These are phyloP conservation scores for Halichondria panicea DNA, from an alignment of 37 sponge, comb jelly and placozoan genomes.

Conservation along the genomic window DNA sequence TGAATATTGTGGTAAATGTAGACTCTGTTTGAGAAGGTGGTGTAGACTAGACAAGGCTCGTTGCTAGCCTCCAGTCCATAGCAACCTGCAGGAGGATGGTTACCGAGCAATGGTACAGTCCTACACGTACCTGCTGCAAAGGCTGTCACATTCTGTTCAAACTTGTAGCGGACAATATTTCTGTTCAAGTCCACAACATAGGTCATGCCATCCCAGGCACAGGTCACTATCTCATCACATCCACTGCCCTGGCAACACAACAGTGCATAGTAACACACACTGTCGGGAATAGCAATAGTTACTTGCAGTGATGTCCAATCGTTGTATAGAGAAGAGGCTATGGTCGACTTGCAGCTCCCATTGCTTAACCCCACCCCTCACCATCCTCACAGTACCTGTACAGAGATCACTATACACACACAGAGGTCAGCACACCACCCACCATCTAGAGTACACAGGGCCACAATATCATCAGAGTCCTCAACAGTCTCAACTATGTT, in stretches of 20 bases:
- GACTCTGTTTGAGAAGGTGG: constrained; percentile 62
- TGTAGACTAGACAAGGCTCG: constrained; percentile 68
- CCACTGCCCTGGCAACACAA: constrained; percentile 51
- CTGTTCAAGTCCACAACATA: constrained; percentile 68
- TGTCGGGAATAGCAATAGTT: background rate
- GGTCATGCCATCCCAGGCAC: constrained; percentile 86
- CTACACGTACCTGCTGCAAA: constrained; percentile 58
- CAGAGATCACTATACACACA: no score
- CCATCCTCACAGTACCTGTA: constrained; percentile 40
- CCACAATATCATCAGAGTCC: constrained; percentile 12
- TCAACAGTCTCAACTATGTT: constrained; percentile 1
- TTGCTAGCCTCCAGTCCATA: constrained; percentile 53
- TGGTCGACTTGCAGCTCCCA: constrained; percentile 81
- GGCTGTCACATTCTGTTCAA: constrained; percentile 74
- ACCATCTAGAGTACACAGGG: constrained; percentile 71
- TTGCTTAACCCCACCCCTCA: constrained; percentile 40
- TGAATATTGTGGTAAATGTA: constrained; percentile 58
- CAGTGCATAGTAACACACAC: background rate
- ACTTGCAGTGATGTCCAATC: constrained; percentile 69
- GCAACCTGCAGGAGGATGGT: constrained; percentile 45
- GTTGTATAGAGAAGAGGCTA: constrained; percentile 61
- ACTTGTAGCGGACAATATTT: constrained; percentile 52
- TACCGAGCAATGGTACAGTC: background rate
- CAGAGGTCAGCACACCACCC: no score
- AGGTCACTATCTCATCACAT: constrained; percentile 69